Evolutionary conservation across 2,797 vertebrate species (phyloP).

Genomic region (Acanthopagrus latus): DNA sequence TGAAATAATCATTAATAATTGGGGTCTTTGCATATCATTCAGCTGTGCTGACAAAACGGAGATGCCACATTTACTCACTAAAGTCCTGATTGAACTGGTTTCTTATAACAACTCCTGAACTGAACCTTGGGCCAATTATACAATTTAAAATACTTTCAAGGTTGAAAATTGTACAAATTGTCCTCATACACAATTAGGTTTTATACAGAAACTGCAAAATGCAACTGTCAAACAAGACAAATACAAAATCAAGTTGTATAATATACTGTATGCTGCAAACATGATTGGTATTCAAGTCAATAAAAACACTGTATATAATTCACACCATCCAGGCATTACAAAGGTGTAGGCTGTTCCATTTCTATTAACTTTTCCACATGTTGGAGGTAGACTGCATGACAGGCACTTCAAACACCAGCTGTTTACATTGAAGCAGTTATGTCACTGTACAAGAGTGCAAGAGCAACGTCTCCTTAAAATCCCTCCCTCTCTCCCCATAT

Average conservation of each 20-base stretch:
- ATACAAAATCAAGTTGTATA: conserved; percentile 7
- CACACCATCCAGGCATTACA: conserved; percentile 16
- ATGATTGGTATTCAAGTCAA: conserved; percentile 3
- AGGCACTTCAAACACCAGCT: conserved; percentile 70
- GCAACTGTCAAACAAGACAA: conserved; percentile 23
- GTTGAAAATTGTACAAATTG: conserved; percentile 15
- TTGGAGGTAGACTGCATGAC: conserved; percentile 71
- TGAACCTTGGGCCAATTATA: background rate
- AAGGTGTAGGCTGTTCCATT: background rate
- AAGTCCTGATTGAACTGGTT: background rate
- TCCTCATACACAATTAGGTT: background rate
- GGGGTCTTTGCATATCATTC: no score
- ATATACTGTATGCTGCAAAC: conserved; percentile 1
- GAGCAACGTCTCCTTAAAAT: conserved; percentile 18
- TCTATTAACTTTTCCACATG: conserved; percentile 18
- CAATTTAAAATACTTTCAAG: background rate
- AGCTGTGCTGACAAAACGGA: background rate
- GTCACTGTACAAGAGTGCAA: conserved; percentile 4
- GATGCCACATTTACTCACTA: background rate
- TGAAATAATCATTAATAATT: no score
- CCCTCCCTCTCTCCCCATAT: conserved; percentile 9
- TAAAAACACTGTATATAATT: conserved; percentile 10
- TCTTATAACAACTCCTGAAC: background rate
- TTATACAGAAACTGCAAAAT: conserved; percentile 19
- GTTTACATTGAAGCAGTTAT: conserved; percentile 21